Evolutionary conservation across 2,797 vertebrate species (phyloP).

Genomic region (Sarcoramphus papa): DNA sequence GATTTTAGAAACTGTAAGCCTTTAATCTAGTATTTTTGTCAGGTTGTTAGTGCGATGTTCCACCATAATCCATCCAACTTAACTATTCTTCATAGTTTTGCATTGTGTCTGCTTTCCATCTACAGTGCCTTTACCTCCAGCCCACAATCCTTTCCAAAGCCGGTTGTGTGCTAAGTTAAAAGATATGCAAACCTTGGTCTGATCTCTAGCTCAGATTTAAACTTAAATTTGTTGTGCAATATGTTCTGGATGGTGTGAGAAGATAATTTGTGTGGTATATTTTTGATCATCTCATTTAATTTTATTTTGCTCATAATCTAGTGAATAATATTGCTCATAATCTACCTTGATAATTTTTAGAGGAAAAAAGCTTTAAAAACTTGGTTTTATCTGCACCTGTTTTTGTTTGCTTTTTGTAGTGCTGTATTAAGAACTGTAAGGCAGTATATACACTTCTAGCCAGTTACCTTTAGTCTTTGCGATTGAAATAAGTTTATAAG

Average conservation of each 20-base stretch:
- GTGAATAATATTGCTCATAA: neutral
- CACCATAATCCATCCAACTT: neutral
- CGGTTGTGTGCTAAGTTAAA: neutral
- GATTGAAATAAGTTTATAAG: neutral
- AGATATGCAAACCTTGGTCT: neutral
- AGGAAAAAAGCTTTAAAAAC: neutral
- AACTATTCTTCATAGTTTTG: neutral
- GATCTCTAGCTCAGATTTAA: neutral
- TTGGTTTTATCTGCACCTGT: neutral
- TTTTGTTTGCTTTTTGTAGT: neutral
- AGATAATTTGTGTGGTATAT: neutral
- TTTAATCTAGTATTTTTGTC: neutral
- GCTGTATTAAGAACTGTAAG: neutral
- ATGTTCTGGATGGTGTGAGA: neutral
- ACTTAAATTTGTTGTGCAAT: neutral
- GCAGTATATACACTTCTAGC: neutral
- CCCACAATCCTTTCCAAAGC: neutral
- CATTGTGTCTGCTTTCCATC: neutral
- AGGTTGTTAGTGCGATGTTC: neutral
- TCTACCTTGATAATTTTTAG: neutral
- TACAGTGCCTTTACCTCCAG: neutral
- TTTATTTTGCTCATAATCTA: neutral
- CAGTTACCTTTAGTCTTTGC: neutral
- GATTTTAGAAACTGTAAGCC: neutral
- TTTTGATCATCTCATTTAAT: neutral